Base-by-base conservation (phyloP, 2,888 invertebrate genomes). In the Cerastis rubricosa region DNA sequence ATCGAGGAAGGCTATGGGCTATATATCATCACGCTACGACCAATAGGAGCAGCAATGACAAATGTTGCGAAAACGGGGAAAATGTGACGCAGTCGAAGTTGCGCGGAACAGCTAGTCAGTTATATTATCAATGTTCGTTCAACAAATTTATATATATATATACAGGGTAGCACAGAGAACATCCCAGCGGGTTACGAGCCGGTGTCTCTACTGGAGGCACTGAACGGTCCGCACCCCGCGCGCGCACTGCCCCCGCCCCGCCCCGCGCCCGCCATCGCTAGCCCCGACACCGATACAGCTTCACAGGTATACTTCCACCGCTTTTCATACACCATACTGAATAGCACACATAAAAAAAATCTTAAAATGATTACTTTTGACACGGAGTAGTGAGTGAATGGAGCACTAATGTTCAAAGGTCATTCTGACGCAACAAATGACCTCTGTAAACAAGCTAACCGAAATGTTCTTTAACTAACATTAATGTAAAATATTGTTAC, bases 141-240 rank as follows among this genome's bases (percentile, higher is more conserved):
- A n/a, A n/a, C n/a, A n/a, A n/a, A n/a, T n/a, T n/a, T n/a, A n/a
- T n/a, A n/a, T n/a, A n/a, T n/a, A n/a, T n/a, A n/a, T n/a, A 43
- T 51, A 7, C 92, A 98, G 98, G 97, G 97, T 83, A 98, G 97
- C 90, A 97, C 97, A 92, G 98, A 98, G 92, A 98, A 98, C 92
- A 98, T 99, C 90, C 99, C 99, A 19, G 97, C 98, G 0, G 99
- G 99, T 0, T 99, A 99, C 94, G 99, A 99, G 96, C 98, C 99
- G 47, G 98, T 99, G 72, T 98, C 99, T 0, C 97, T 99, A 72
- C 98, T 99, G 87, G 99, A 99, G 96, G 99, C 99, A 7, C 97
- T 99, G 73, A 99, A 99, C 96, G 99, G 99, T 0, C 99, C 99
- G 12, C 98, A 97, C 89, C 96, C 97, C 54, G 97, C 97, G 71